Percentiles rank a stretch among this genome's conserved stretches.
These are phyloP conservation scores for Schizopygopsis malacanthus DNA, from an alignment of 2,797 vertebrate species.

Conservation along the genomic window DNA sequence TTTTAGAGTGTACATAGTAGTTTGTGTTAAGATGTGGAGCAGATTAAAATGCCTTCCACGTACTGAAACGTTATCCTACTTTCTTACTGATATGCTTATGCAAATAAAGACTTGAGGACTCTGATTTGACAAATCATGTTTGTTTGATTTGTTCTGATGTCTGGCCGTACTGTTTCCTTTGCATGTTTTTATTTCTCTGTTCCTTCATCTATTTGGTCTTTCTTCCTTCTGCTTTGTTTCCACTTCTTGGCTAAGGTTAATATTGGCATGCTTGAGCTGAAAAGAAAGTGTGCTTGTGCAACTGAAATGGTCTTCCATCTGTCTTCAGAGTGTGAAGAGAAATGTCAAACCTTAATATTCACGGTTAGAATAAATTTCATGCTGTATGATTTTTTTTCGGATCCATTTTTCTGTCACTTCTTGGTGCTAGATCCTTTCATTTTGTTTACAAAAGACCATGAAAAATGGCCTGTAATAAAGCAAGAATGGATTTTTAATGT, in stretches of 20 bases:
- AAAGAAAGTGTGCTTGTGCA: slow-evolving; percentile 25
- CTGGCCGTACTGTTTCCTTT: neutral
- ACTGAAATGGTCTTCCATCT: slow-evolving; percentile 45
- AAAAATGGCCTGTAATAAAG: slow-evolving; percentile 2
- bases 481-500: neutral
- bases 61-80: slow-evolving; percentile 44
- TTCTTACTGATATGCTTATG: slow-evolving; percentile 54
- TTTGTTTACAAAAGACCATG: neutral
- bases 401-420: slow-evolving; percentile 7
- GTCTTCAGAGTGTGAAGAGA: slow-evolving; percentile 21
- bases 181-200: neutral
- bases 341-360: slow-evolving; percentile 2
- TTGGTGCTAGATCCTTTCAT: neutral
- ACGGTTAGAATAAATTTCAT: slow-evolving; percentile 43
- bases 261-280: slow-evolving; percentile 18
- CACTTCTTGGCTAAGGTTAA: slow-evolving; percentile 35
- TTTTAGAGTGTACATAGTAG: slow-evolving; percentile 68
- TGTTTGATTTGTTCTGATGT: slow-evolving; percentile 1
- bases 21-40: slow-evolving; percentile 54
- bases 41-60: slow-evolving; percentile 33
- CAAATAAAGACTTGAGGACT: slow-evolving; percentile 57
- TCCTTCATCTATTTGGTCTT: neutral
- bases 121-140: slow-evolving; percentile 24
- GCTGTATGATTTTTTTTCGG: neutral
- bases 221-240: slow-evolving; percentile 24